phyloP scores from a whole-genome alignment of 2,113 vertebrate genomes.

The Epinephelus moara region DNA sequence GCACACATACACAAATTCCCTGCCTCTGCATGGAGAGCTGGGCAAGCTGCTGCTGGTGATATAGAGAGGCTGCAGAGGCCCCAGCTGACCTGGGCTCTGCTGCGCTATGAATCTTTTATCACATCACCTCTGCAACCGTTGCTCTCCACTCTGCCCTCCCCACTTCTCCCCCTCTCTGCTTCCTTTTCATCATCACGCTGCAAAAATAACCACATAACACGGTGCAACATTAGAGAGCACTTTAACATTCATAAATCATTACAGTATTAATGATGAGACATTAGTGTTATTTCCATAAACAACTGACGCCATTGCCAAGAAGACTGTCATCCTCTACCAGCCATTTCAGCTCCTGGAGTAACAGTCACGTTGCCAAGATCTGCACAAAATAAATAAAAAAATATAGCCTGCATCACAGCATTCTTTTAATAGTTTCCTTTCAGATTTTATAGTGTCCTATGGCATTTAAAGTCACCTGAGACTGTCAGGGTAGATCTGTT shows the following conservation, averaged over 20 bases:
- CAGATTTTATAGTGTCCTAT: neutral
- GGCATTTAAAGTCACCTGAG: neutral
- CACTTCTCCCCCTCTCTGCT: neutral
- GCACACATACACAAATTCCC: slow-evolving; percentile 17
- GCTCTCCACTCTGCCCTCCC: slow-evolving; percentile 14
- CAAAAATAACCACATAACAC: slow-evolving; percentile 36
- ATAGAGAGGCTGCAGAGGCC: slow-evolving; percentile 63
- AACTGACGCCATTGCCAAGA: neutral
- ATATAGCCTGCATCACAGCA: neutral
- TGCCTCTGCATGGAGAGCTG: slow-evolving; percentile 29
- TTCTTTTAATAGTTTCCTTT: neutral
- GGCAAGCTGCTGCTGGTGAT: slow-evolving; percentile 49
- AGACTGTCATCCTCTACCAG: neutral
- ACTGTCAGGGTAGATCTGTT: neutral
- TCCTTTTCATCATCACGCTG: slow-evolving; percentile 17
- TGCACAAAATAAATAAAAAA: neutral
- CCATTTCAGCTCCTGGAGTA: neutral
- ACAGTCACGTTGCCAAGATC: neutral
- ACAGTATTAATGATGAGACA: slow-evolving; percentile 7
- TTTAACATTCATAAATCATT: slow-evolving; percentile 13
- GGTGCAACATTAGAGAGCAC: neutral
- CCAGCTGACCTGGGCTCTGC: slow-evolving; percentile 72
- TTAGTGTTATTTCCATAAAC: slow-evolving; percentile 21
- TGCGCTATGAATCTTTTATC: slow-evolving; percentile 78
- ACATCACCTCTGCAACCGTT: slow-evolving; percentile 71